phyloP scores from a whole-genome alignment of 2,113 vertebrate species.

The Xenus cinereus region DNA sequence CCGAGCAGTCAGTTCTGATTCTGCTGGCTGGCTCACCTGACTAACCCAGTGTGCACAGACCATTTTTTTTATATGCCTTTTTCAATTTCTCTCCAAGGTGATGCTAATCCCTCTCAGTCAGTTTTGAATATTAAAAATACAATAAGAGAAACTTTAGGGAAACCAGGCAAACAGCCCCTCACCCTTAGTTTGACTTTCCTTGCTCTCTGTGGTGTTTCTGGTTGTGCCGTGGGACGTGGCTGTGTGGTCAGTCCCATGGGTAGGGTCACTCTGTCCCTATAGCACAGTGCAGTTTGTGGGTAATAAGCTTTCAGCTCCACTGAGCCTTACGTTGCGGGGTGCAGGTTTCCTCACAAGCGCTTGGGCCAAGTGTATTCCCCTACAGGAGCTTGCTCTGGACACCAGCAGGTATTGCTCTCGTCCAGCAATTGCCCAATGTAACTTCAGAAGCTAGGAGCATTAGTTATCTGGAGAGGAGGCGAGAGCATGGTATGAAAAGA shows the following conservation, averaged over 20 bases:
- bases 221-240: rapidly evolving
- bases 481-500: neutral
- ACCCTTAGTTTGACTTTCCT: neutral
- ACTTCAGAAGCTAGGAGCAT: neutral
- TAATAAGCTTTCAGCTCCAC: neutral
- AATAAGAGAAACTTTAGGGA: neutral
- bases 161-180: neutral
- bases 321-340: too few species aligned
- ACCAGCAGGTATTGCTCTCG: neutral
- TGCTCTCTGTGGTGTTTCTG: neutral
- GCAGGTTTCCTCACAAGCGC: neutral
- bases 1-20: neutral
- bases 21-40: neutral
- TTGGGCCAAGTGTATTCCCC: neutral
- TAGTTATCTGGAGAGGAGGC: neutral
- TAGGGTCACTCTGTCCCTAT: neutral
- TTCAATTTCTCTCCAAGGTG: neutral
- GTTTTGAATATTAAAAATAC: neutral
- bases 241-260: rapidly evolving
- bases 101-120: neutral
- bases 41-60: neutral
- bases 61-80: neutral
- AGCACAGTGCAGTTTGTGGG: rapidly evolving
- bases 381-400: neutral
- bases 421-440: neutral